Conservation (phyloP, 2,797 vertebrate species). For the Anolis apletophallus region DNA sequence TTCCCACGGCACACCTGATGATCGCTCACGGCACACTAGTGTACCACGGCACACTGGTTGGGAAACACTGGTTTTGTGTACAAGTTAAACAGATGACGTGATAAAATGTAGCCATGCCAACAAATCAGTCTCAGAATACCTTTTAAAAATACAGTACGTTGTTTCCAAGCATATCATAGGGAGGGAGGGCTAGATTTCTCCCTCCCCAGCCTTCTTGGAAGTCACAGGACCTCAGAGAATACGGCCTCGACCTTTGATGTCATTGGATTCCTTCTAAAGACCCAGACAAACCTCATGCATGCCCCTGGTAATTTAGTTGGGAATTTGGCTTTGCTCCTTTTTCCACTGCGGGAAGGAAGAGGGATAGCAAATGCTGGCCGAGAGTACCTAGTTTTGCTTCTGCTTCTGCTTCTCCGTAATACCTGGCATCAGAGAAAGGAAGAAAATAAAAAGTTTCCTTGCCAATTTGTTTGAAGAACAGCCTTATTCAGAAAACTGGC, state of each 20-base stretch:
- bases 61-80: no score
- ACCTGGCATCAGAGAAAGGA: not conserved
- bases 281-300: not conserved
- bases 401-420: not conserved
- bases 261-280: not conserved
- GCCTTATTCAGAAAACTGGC: not conserved
- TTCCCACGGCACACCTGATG: no score
- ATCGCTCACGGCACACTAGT: no score
- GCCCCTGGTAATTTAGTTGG: not conserved
- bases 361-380: not conserved
- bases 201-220: no score
- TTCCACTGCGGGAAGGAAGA: not conserved
- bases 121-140: not conserved
- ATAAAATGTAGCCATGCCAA: no score
- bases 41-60: no score
- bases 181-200: no score
- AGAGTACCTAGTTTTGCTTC: not conserved
- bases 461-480: not conserved
- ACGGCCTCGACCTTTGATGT: no score
- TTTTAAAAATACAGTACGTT: not conserved
- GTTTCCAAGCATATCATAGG: no score
- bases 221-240: not conserved
- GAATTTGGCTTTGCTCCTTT: not conserved
- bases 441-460: not conserved
- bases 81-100: no score